These are phyloP conservation scores for Plectropomus leopardus DNA, from an alignment of 2,113 vertebrate species.

Conservation along the genomic window DNA sequence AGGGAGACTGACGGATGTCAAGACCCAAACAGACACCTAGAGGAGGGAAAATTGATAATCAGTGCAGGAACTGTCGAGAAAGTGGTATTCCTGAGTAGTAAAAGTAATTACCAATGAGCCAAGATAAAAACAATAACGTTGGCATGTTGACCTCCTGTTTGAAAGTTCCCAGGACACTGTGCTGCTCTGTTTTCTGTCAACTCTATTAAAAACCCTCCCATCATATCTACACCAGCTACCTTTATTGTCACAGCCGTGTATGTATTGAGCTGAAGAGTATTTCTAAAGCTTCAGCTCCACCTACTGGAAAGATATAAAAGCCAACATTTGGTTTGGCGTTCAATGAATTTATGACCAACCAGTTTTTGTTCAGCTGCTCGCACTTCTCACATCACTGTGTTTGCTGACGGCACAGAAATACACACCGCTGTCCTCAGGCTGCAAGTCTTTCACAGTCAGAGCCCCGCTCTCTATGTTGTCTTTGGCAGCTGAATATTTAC, in stretches of 20 bases:
- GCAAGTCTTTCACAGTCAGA: constrained; percentile 45
- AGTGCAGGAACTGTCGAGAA: neutral
- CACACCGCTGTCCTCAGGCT: constrained; percentile 44
- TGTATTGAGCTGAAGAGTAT: neutral
- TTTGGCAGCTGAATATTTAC: constrained; percentile 56
- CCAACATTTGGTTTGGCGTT: no score
- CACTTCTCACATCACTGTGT: constrained; percentile 43
- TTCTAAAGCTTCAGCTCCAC: constrained; percentile 38
- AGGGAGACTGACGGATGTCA: constrained; percentile 39
- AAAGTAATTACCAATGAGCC: constrained; percentile 23
- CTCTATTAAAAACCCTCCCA: neutral
- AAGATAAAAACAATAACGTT: neutral
- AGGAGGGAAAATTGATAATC: neutral
- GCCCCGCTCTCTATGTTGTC: neutral
- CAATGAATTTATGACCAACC: neutral
- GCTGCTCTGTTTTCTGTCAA: neutral
- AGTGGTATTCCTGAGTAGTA: neutral
- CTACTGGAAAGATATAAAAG: constrained; percentile 45
- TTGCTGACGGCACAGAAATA: constrained; percentile 57
- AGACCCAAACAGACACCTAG: constrained; percentile 6
- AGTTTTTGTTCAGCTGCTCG: constrained; percentile 38
- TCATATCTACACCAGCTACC: neutral
- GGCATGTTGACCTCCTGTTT: constrained; percentile 24
- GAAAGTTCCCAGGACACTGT: neutral
- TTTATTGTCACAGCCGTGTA: no score